A percentile compares a stretch with the other conserved stretches of the same genome.
These are phyloP conservation scores for Ptilonorhynchus violaceus DNA, from an alignment of 2,113 vertebrate species.

Conservation along the genomic window DNA sequence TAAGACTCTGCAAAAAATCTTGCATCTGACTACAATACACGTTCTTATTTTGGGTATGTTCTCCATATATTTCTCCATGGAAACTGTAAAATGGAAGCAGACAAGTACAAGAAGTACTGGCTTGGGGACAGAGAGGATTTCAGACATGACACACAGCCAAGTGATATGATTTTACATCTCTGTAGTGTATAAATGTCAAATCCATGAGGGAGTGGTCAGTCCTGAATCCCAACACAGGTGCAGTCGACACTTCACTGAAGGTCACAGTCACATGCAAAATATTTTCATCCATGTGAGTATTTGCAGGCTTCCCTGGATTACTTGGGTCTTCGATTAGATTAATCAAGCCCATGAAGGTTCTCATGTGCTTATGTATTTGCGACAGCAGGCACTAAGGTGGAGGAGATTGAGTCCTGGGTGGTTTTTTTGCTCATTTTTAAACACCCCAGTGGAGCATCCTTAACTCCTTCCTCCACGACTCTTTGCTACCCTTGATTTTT, in stretches of 20 bases:
- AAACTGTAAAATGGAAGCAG: background rate
- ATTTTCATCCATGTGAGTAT: background rate
- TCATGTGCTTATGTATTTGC: background rate
- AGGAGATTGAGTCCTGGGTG: background rate
- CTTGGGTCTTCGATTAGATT: background rate
- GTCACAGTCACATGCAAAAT: fast-evolving
- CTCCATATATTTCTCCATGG: background rate
- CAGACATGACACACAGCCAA: fast-evolving
- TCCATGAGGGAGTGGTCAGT: fast-evolving
- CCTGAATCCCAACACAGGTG: fast-evolving
- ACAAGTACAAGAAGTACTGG: background rate
- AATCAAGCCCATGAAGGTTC: background rate
- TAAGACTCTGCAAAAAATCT: background rate
- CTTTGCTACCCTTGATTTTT: background rate
- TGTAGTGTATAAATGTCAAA: fast-evolving
- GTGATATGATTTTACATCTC: fast-evolving
- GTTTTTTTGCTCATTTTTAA: background rate
- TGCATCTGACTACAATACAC: background rate
- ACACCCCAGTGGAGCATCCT: background rate
- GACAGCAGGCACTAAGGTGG: background rate
- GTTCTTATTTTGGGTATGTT: background rate
- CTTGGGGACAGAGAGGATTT: background rate
- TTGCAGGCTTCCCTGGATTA: background rate
- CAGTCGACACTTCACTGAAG: fast-evolving
- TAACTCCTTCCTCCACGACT: background rate